phyloP scores from a whole-genome alignment of 1,140 invertebrate species.

The Condylostylus longicornis region DNA sequence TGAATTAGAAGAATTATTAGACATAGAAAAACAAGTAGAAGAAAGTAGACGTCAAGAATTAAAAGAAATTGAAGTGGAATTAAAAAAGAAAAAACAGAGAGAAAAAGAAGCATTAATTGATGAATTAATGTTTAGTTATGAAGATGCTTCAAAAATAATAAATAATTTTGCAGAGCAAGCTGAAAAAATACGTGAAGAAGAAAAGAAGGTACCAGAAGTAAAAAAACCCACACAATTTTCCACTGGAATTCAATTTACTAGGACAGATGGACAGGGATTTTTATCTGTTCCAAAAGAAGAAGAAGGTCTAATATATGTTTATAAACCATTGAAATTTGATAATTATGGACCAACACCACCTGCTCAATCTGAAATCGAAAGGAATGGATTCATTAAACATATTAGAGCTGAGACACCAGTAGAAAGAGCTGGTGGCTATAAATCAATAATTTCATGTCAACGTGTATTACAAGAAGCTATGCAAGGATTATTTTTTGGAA shows the following conservation, averaged over 20 bases:
- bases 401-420: constrained; percentile 51
- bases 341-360: constrained; percentile 64
- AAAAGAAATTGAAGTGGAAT: constrained; percentile 40
- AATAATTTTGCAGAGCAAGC: constrained; percentile 59
- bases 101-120: constrained; percentile 85
- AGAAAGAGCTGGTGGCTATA: constrained; percentile 81
- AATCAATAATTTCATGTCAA: constrained; percentile 63
- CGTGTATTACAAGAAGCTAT: constrained; percentile 83
- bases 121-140: constrained; percentile 84
- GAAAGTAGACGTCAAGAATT: constrained; percentile 48
- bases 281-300: constrained; percentile 54
- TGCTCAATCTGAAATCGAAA: constrained; percentile 42
- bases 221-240: constrained; percentile 53
- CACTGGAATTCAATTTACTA: constrained; percentile 61
- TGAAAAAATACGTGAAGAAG: constrained; percentile 48
- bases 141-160: constrained; percentile 74
- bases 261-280: constrained; percentile 36
- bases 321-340: constrained; percentile 41
- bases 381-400: constrained; percentile 58
- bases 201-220: constrained; percentile 33
- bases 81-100: constrained; percentile 66
- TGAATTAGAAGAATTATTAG: constrained; percentile 75
- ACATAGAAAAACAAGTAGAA: constrained; percentile 62
- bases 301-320: constrained; percentile 58
- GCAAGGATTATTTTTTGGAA: constrained; percentile 59